Conservation (phyloP, 2,888 invertebrate species). For the Dasysyrphus albostriatus region DNA sequence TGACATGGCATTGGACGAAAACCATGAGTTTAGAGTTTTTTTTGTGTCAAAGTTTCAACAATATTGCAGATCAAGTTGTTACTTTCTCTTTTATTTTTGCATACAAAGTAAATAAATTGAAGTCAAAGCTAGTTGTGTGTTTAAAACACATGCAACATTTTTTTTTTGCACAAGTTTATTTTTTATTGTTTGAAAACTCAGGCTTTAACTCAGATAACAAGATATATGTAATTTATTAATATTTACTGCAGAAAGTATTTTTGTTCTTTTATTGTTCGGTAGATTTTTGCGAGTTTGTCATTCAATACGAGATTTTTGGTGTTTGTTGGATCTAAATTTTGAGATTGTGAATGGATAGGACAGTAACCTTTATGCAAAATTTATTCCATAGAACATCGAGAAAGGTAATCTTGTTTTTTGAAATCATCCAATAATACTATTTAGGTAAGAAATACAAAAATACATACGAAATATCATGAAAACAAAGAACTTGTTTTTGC, state of each 20-base stretch:
- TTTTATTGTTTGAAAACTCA: background rate
- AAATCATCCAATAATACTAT: background rate
- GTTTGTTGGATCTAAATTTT: background rate
- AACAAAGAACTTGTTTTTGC: constrained; percentile 8
- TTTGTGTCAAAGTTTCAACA: background rate
- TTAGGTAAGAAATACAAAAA: background rate
- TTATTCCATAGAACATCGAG: no score
- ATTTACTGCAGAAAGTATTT: background rate
- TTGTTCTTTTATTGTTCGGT: background rate
- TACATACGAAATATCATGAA: background rate
- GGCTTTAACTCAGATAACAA: background rate
- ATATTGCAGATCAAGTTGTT: background rate
- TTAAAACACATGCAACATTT: no score
- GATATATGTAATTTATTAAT: background rate
- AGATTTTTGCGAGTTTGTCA: background rate
- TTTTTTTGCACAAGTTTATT: no score
- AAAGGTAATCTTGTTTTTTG: no score
- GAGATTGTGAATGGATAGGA: no score
- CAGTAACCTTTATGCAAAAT: no score
- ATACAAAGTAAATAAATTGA: no score
- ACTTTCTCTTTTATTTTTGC: no score
- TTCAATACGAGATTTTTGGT: no score
- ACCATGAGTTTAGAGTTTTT: background rate
- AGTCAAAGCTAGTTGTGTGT: no score
- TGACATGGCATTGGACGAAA: background rate